Evolutionary conservation across 2,797 vertebrate species (phyloP), one percentile per base, ranked within the genome.

Genomic region (Meda fulgida): DNA sequence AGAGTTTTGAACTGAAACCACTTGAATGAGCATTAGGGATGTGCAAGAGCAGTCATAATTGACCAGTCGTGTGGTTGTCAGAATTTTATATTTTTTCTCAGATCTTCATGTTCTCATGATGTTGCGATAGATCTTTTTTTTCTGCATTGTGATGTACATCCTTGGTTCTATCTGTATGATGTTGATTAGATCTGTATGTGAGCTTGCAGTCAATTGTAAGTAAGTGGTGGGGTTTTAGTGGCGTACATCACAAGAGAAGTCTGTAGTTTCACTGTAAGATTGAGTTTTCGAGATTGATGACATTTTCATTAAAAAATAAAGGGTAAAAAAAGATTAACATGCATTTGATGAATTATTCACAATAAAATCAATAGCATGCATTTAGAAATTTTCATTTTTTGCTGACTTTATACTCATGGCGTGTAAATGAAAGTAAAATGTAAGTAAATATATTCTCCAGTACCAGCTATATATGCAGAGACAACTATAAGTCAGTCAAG

Each of bases 1-100:
- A 26, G 23, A 55, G 46, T 76, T 83, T 83, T 76, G 72, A 65
- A 53, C 46, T 76, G 43, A 53, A 75, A 40, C 34, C 46, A 65
- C 71, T 66, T 38, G 72, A 26, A 53, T 83, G n/a, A 76, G 43
- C 23, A 66, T 66, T 11, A 60, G 23, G 23, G 76, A 78, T 78
- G 76, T 43, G 26, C 36, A 78, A 29, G n/a, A 78, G 76, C 55
- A 29, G n/a, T 43, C 16, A 29, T 29, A 60, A 43, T 63, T 63
- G 36, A 77, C 14, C 34, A n/a, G 76, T 78, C 7, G 8, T 58
- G 23, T 60, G 36, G 23, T 23, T 36, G 19, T n/a, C 7, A 36
- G 21, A 19, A 8, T 29, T 40, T 40, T 5, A 26, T 11, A 58
- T 38, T 23, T 51, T 38, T 75, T 75, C 51, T 38, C 7, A 1